Evolutionary conservation across 2,888 invertebrate species (phyloP), one percentile per base, ranked within the genome.

Genomic region (Nemotelus pantherinus): DNA sequence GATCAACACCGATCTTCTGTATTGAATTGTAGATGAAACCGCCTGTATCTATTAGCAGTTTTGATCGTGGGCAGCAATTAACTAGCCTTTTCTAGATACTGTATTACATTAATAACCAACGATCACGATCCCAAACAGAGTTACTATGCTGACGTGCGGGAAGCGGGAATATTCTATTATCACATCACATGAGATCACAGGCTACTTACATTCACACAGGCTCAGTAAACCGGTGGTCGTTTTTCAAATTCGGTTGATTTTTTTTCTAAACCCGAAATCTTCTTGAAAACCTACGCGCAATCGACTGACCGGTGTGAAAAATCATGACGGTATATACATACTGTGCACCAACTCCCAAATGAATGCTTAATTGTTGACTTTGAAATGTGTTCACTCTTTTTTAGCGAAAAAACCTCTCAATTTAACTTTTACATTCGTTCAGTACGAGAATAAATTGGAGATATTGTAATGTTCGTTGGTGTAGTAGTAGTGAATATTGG

Each of bases 261-360:
- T 41, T 6, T 55, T 55, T 43, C n/a, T 4, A 9, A 53, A 43
- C 55, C 43, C 7, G 55, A n/a, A 70, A 47, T 65, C 9, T 65
- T 45, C 43, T 65, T 55, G 53, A 43, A 55, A 70, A 55, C 70
- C 70, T 70, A 70, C 70, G 10, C 70, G 43, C 6, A 48, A 2
- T 48, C 5, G 7, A 43, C 9, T 70, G 70, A 70, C 70, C 70
- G 70, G 70, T 55, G 55, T 70, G 43, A 25, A 70, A 70, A 70
- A 7, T 70, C 43, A n/a, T 53, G 70, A 70, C 55, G 55, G 25
- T 1, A 25, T 25, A 25, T 25, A 53, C 47, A 53, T 55, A 70
- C 41, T 53, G 43, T 55, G 43, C 47, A 53, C 10, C 53, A 47
- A 39, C 10, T n/a, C 53, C 10, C 45, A 25, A 25, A 25, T 7